Conservation (phyloP, 1,140 invertebrate species). For the Drosophila funebris region DNA sequence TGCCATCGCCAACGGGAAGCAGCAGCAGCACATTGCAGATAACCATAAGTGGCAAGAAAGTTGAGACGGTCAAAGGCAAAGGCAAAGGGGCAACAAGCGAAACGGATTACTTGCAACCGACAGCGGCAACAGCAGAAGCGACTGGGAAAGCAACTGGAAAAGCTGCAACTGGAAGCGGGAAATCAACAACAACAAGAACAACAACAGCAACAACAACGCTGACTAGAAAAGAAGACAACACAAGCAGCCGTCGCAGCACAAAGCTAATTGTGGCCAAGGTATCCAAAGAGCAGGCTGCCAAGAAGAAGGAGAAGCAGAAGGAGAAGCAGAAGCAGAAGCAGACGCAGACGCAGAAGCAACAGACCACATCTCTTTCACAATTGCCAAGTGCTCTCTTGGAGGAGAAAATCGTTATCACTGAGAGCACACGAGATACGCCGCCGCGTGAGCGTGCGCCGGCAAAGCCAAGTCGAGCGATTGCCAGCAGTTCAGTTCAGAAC, state of each 20-base stretch:
- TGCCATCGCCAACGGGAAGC: constrained; percentile 22
- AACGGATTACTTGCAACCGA: constrained; percentile 76
- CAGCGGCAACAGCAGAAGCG: constrained; percentile 3
- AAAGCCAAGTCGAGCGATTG: constrained; percentile 69
- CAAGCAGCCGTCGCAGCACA: constrained; percentile 65
- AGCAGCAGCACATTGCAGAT: constrained; percentile 68
- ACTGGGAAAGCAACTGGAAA: constrained; percentile 12
- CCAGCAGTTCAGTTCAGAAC: constrained; percentile 56
- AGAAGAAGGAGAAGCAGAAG: constrained; percentile 7
- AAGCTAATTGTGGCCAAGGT: constrained; percentile 70
- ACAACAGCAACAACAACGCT: constrained; percentile 51
- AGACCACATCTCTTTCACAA: not conserved
- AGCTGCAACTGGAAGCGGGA: constrained; percentile 22
- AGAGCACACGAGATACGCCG: constrained; percentile 76
- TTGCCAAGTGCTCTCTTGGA: constrained; percentile 10
- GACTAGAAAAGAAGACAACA: constrained; percentile 40
- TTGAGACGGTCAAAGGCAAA: constrained; percentile 46
- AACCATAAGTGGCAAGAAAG: constrained; percentile 79
- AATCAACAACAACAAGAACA: constrained; percentile 25
- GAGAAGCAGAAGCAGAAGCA: constrained; percentile 6
- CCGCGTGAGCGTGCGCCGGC: constrained; percentile 76
- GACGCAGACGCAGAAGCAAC: constrained; percentile 5
- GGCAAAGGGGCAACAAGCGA: constrained; percentile 51
- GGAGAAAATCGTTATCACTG: constrained; percentile 79
- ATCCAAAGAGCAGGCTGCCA: constrained; percentile 35